Base-by-base conservation (phyloP, 2,113 vertebrate species). In the Rafetus swinhoei region DNA sequence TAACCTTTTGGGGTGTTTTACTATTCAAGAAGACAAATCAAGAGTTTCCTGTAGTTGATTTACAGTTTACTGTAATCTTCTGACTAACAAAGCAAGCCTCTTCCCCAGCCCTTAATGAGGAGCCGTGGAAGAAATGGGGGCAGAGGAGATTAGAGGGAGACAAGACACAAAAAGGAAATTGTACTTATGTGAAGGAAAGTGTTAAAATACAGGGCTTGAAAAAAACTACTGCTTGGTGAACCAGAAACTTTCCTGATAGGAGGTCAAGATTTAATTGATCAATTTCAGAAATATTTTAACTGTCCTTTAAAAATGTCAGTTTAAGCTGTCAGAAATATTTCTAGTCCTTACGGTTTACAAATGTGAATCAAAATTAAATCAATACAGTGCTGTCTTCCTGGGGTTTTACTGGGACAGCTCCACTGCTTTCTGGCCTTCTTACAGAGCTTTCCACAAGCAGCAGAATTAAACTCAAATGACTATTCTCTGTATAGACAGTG, bases 401-500 rank as follows among this genome's bases (percentile, higher is more conserved):
- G 52, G 79, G 54, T 77, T 91, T 13, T 87, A 72, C 81, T 39
- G 45, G 45, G 45, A 45, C 45, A 45, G 45, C 45, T 45, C 45
- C 45, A 45, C 45, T 45, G 45, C 45, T 45, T 45, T 45, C 45
- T 45, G 6, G 45, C 95, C 81, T 0, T 13, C 24, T 91, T 39
- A 74, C 3, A 74, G 19, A 45, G 45, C n/a, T 22, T 88, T 94
- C 91, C 62, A 84, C 84, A 91, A 95, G 9, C 60, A 50, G 54
- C 77, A 89, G 86, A 93, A 87, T 7, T 2, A 72, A 92, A 88
- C 21, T 62, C 55, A 85, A 86, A 87, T 93, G 82, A 59, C 88
- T 55, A 52, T 62, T 82, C 88, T 35, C 10, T 93, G 53, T 79
- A 21, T 65, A 15, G 10, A 9, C 53, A 81, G 79, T 90, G 57